phyloP scores from a whole-genome alignment of 2,113 vertebrate genomes.

The Corythoichthys intestinalis region DNA sequence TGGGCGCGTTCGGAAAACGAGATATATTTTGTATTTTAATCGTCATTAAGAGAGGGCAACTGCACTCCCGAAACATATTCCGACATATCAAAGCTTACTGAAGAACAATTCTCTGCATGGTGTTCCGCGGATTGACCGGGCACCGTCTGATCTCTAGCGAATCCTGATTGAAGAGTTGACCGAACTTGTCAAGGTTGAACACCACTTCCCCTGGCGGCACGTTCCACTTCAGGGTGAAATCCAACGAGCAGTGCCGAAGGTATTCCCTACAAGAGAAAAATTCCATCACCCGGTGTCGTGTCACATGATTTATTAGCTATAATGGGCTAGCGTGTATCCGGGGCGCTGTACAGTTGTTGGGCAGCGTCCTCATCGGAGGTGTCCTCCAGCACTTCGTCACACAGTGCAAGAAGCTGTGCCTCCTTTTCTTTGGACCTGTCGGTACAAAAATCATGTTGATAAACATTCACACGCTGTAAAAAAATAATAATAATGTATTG shows the following conservation, averaged over 20 bases:
- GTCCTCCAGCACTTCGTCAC: conserved; percentile 68
- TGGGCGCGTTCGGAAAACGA: too few species aligned
- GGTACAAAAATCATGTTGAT: too few species aligned
- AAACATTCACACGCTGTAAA: too few species aligned
- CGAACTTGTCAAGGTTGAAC: conserved; percentile 81
- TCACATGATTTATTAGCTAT: too few species aligned
- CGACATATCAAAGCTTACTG: too few species aligned
- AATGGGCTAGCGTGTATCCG: too few species aligned
- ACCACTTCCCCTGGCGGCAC: conserved; percentile 87
- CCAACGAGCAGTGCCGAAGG: conserved; percentile 81
- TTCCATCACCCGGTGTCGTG: too few species aligned
- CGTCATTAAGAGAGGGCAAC: too few species aligned
- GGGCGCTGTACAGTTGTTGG: conserved; percentile 69
- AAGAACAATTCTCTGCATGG: conserved; percentile 77
- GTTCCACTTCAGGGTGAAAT: conserved; percentile 68
- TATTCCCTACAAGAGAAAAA: conserved; percentile 54
- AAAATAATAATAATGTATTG: too few species aligned
- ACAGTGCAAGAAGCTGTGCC: conserved; percentile 69
- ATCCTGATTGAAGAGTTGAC: conserved; percentile 80
- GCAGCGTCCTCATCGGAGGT: conserved; percentile 60
- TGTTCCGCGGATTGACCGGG: conserved; percentile 70
- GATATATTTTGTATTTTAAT: too few species aligned
- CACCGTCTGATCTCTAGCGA: conserved; percentile 81
- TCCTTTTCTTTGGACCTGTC: conserved; percentile 80
- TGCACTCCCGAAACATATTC: too few species aligned